phyloP scores from a whole-genome alignment of 2,797 vertebrate genomes.

The Chanos chanos region DNA sequence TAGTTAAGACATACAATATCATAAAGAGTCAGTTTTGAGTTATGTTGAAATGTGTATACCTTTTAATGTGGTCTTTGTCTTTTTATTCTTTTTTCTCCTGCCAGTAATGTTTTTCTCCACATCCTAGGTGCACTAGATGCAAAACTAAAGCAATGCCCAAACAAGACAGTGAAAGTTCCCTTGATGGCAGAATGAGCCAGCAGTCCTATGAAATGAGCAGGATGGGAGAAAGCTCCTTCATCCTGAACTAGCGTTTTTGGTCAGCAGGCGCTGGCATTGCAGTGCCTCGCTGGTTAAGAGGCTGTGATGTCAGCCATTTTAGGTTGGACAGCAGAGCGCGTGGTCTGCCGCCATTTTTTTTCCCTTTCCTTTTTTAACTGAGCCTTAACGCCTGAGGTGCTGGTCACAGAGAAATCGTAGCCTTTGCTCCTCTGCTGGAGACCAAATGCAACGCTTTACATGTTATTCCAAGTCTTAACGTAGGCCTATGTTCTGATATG shows the following conservation, averaged over 20 bases:
- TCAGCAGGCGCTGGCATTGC: slow-evolving; percentile 59
- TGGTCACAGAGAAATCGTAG: slow-evolving; percentile 56
- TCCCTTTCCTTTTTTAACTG: slow-evolving; percentile 50
- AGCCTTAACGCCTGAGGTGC: slow-evolving; percentile 64
- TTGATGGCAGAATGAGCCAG: not conserved
- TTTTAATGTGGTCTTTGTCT: no score
- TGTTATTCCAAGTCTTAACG: slow-evolving; percentile 3
- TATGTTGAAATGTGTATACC: no score
- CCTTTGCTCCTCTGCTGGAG: slow-evolving; percentile 39
- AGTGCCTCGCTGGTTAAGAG: slow-evolving; percentile 69
- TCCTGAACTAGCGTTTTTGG: slow-evolving; percentile 50
- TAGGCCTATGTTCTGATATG: not conserved
- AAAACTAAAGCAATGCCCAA: not conserved
- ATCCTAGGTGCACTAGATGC: slow-evolving; percentile 12
- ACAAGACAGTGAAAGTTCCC: not conserved
- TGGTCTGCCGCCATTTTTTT: slow-evolving; percentile 72
- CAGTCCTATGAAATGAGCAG: not conserved
- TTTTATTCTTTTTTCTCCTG: not conserved
- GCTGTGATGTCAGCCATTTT: slow-evolving; percentile 82
- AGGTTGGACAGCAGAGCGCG: slow-evolving; percentile 72
- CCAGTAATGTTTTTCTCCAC: not conserved
- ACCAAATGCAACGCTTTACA: no score
- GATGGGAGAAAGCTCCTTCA: slow-evolving; percentile 10
- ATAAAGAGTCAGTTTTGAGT: no score
- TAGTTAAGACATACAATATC: no score